phyloP scores from a whole-genome alignment of 2,797 vertebrate species.

The Bucorvus abyssinicus region DNA sequence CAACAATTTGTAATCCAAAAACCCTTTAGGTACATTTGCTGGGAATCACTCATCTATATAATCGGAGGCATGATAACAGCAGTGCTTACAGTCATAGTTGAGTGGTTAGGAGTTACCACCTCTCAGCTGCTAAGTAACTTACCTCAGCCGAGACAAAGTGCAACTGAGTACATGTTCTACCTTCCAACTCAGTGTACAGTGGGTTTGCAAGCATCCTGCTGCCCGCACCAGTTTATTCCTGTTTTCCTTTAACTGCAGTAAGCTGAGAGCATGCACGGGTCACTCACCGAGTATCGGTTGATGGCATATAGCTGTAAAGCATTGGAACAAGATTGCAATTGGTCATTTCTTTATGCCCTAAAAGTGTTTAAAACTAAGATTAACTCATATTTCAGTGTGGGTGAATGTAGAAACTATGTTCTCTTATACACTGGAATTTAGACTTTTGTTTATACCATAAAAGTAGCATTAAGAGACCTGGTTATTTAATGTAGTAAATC shows the following conservation, averaged over 20 bases:
- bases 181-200: background rate
- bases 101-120: background rate
- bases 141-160: background rate
- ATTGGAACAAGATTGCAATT: background rate
- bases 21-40: slow-evolving; percentile 34
- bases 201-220: background rate
- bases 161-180: fast-evolving
- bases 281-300: background rate
- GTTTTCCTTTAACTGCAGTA: background rate
- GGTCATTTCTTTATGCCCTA: background rate
- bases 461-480: background rate
- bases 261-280: background rate
- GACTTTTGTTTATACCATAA: background rate
- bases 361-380: background rate
- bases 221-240: background rate
- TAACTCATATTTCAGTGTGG: background rate
- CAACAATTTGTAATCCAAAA: slow-evolving; percentile 20
- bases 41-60: background rate
- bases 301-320: background rate
- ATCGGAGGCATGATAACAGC: background rate
- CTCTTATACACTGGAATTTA: background rate
- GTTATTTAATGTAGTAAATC: background rate
- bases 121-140: background rate
- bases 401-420: background rate
- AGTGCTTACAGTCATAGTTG: background rate